phyloP scores from a whole-genome alignment of 2,797 vertebrate genomes.

The Trematomus bernacchii region DNA sequence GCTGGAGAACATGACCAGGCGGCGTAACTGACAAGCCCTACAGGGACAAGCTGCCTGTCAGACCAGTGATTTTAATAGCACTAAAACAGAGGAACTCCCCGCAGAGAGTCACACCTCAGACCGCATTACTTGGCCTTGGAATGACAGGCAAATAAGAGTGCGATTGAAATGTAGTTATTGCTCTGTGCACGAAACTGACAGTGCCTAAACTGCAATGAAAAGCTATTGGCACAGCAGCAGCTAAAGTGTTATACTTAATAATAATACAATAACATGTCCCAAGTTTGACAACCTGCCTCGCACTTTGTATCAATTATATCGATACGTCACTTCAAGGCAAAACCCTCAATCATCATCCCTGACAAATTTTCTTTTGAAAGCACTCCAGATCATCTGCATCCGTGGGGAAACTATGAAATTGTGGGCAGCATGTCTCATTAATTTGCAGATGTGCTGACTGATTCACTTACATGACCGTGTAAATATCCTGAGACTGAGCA shows the following conservation, averaged over 20 bases:
- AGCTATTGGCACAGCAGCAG: slow-evolving; percentile 34
- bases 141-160: slow-evolving; percentile 58
- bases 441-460: slow-evolving; percentile 73
- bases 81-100: slow-evolving; percentile 47
- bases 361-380: slow-evolving; percentile 37
- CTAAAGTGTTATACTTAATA: slow-evolving; percentile 47
- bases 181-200: slow-evolving; percentile 45
- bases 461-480: slow-evolving; percentile 58
- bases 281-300: slow-evolving; percentile 51
- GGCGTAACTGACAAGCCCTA: slow-evolving; percentile 47
- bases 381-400: slow-evolving; percentile 34
- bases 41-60: slow-evolving; percentile 65
- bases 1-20: slow-evolving; percentile 55
- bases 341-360: slow-evolving; percentile 26
- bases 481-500: slow-evolving; percentile 55
- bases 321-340: slow-evolving; percentile 11
- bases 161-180: slow-evolving; percentile 68
- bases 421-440: slow-evolving; percentile 51
- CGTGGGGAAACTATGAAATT: slow-evolving; percentile 46
- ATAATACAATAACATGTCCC: slow-evolving; percentile 40
- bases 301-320: slow-evolving; percentile 20
- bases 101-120: slow-evolving; percentile 38
- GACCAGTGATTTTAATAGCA: slow-evolving; percentile 57
- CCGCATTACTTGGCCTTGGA: slow-evolving; percentile 52
- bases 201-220: slow-evolving; percentile 47